Evolutionary conservation across 2,888 invertebrate genomes (phyloP).

Genomic region (Taenaris catops): DNA sequence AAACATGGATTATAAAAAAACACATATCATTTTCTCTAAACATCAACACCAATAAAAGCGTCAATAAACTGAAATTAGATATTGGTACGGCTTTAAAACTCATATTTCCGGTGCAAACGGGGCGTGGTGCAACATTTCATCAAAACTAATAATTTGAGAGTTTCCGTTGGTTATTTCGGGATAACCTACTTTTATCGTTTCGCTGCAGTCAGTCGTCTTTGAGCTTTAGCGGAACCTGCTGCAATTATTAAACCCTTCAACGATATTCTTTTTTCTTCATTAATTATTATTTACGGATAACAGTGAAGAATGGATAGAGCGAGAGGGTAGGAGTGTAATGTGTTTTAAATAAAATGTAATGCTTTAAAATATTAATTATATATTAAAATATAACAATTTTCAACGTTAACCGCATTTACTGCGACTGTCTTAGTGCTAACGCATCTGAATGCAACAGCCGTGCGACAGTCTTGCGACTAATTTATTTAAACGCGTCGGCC

Average conservation of each 20-base stretch:
- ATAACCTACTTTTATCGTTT: constrained; percentile 53
- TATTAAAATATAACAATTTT: no score
- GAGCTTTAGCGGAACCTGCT: constrained; percentile 20
- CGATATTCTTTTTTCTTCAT: constrained; percentile 2
- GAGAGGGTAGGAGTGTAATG: no score
- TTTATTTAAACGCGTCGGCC: no score
- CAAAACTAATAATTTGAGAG: constrained; percentile 73
- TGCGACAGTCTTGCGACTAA: no score
- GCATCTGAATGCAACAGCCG: no score
- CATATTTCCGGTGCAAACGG: constrained; percentile 53
- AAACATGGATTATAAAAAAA: no score
- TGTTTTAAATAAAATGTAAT: no score
- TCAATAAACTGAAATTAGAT: constrained; percentile 34
- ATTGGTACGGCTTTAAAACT: constrained; percentile 30
- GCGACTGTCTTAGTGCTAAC: no score
- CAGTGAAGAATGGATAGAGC: no score
- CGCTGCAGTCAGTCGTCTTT: constrained; percentile 21
- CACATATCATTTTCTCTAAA: constrained; percentile 12
- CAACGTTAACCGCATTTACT: no score
- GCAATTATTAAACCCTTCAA: constrained; percentile 14
- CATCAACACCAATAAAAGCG: constrained; percentile 29
- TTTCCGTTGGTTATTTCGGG: constrained; percentile 69
- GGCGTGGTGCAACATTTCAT: constrained; percentile 58
- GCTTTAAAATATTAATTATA: no score
- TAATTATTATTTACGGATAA: no score